These are phyloP conservation scores for Danaus melanippus DNA, from an alignment of 1,140 invertebrate species.

Conservation along the genomic window DNA sequence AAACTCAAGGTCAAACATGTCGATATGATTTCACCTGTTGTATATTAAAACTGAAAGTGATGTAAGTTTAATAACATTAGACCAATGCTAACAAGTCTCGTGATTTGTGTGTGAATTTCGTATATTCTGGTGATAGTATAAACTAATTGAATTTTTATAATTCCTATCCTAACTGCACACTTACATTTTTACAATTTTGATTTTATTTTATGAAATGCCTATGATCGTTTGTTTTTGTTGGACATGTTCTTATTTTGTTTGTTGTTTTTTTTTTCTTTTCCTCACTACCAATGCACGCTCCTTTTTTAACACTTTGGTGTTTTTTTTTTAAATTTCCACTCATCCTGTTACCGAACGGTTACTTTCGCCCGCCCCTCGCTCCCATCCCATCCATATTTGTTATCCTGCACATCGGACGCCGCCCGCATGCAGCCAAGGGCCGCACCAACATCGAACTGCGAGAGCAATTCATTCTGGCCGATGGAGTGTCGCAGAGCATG, in stretches of 20 bases:
- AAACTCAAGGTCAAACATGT: slow-evolving; percentile 14
- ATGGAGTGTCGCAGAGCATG: slow-evolving; percentile 98
- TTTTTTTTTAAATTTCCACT: slow-evolving; percentile 39
- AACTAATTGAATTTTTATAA: slow-evolving; percentile 62
- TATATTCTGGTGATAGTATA: slow-evolving; percentile 58
- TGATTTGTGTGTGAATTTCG: slow-evolving; percentile 39
- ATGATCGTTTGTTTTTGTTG: slow-evolving; percentile 50
- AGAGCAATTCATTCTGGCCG: slow-evolving; percentile 98
- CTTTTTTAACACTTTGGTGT: slow-evolving; percentile 62
- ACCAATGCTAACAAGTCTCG: slow-evolving; percentile 14
- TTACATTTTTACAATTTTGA: slow-evolving; percentile 35
- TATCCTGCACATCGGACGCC: slow-evolving; percentile 68
- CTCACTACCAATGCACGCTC: slow-evolving; percentile 63
- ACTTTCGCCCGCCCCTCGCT: slow-evolving; percentile 45
- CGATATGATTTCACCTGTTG: neutral
- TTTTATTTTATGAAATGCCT: slow-evolving; percentile 37
- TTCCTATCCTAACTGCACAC: slow-evolving; percentile 65
- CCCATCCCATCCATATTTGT: slow-evolving; percentile 42
- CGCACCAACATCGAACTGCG: slow-evolving; percentile 99
- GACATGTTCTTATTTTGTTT: slow-evolving; percentile 68
- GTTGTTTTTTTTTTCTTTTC: slow-evolving; percentile 68
- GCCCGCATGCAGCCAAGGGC: slow-evolving; percentile 92
- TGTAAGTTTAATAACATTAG: neutral
- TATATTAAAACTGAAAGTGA: neutral
- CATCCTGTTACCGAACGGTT: slow-evolving; percentile 59